Conservation (phyloP, 2,113 vertebrate species). For the Boulengeromyrus knoepffleri region DNA sequence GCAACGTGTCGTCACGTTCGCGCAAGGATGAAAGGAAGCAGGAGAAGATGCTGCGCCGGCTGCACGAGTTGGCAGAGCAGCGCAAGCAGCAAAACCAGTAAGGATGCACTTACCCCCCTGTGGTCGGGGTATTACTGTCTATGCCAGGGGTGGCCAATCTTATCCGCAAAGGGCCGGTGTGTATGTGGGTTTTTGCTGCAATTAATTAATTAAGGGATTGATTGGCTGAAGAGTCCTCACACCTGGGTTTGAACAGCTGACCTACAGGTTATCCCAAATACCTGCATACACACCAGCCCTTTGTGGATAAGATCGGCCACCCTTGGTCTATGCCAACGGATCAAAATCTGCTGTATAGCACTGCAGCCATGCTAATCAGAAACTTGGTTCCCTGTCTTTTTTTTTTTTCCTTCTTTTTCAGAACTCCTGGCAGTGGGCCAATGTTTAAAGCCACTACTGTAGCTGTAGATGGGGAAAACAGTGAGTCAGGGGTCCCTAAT, state of each 20-base stretch:
- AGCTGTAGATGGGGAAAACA: conserved; percentile 79
- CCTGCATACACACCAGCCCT: no score
- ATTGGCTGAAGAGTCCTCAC: no score
- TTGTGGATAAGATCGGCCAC: no score
- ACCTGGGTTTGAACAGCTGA: no score
- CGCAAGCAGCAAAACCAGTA: conserved; percentile 84
- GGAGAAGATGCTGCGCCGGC: conserved; percentile 82
- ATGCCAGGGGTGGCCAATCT: background rate
- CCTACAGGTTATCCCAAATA: no score
- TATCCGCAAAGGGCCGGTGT: no score
- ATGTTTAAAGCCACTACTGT: conserved; percentile 95
- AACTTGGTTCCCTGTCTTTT: conserved; percentile 19
- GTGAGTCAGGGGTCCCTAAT: conserved; percentile 57
- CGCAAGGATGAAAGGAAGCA: conserved; percentile 90
- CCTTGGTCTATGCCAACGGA: background rate
- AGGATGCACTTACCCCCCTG: conserved; percentile 19
- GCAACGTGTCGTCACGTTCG: conserved; percentile 93
- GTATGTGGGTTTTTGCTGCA: no score
- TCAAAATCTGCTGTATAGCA: background rate
- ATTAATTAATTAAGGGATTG: no score
- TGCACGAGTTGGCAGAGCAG: conserved; percentile 90
- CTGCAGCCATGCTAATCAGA: background rate
- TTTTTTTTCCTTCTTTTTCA: conserved; percentile 37
- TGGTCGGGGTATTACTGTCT: background rate
- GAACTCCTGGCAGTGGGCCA: conserved; percentile 88